These are phyloP conservation scores for Varanus salvator DNA, from an alignment of 2,113 vertebrate species.

Conservation along the genomic window DNA sequence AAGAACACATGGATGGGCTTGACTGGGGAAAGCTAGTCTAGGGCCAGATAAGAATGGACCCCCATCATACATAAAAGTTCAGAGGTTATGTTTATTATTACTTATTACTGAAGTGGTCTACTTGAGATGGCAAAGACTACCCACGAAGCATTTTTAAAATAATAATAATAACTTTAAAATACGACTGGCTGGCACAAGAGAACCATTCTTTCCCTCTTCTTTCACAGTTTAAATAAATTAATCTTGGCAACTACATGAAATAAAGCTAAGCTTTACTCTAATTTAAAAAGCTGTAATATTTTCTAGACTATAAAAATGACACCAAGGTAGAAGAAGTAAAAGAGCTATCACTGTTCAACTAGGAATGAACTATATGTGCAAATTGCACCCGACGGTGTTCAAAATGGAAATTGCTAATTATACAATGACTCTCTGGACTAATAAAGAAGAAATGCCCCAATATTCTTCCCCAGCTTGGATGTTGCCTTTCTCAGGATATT, in stretches of 20 bases:
- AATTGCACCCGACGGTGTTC: constrained; percentile 22
- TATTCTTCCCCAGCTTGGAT: not conserved
- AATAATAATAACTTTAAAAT: too few species aligned
- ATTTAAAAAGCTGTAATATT: constrained; percentile 30
- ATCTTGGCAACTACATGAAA: constrained; percentile 38
- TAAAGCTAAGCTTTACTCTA: not conserved
- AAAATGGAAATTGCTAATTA: constrained; percentile 48
- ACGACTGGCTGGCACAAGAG: not conserved
- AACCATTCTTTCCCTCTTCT: not conserved
- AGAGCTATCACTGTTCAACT: constrained; percentile 9
- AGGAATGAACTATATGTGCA: constrained; percentile 21
- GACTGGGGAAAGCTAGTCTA: not conserved
- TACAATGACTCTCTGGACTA: constrained; percentile 33
- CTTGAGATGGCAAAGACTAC: not conserved
- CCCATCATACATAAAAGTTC: not conserved
- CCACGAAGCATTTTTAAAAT: not conserved
- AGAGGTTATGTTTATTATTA: not conserved
- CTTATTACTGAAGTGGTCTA: not conserved
- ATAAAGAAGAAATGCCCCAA: constrained; percentile 25
- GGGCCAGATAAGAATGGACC: not conserved
- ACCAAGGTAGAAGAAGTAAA: constrained; percentile 17
- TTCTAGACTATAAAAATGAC: constrained; percentile 32
- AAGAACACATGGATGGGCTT: too few species aligned
- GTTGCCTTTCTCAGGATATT: not conserved
- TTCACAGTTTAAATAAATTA: constrained; percentile 25